Evolutionary conservation across 2,888 invertebrate genomes (phyloP).

Genomic region (Aphidius colemani): DNA sequence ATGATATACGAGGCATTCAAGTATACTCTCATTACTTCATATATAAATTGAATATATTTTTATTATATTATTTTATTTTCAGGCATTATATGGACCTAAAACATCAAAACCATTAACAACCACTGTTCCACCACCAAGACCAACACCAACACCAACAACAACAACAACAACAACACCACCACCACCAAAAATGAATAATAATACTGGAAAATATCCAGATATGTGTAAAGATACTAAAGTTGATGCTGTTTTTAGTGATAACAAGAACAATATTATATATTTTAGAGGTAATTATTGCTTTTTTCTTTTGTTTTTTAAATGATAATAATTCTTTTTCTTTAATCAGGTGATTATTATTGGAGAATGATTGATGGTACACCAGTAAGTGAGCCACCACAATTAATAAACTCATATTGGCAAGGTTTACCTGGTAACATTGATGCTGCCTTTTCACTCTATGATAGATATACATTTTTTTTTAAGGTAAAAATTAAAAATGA

Average conservation of each 20-base stretch:
- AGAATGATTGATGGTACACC: slow-evolving; percentile 82
- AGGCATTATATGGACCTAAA: slow-evolving; percentile 78
- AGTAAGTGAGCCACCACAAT: slow-evolving; percentile 84
- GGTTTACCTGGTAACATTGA: slow-evolving; percentile 87
- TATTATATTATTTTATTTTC: too few species aligned
- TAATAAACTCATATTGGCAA: slow-evolving; percentile 82
- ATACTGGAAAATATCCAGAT: slow-evolving; percentile 68
- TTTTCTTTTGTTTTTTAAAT: slow-evolving; percentile 72
- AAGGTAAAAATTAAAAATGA: slow-evolving; percentile 69
- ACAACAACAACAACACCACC: too few species aligned
- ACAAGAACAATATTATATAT: too few species aligned
- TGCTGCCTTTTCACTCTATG: slow-evolving; percentile 93
- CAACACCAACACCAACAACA: slow-evolving; percentile 33
- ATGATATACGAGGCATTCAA: slow-evolving; percentile 85
- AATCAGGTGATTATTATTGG: slow-evolving; percentile 82
- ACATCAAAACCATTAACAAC: slow-evolving; percentile 37
- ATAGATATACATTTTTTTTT: slow-evolving; percentile 97
- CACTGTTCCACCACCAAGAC: slow-evolving; percentile 40
- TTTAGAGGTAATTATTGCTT: too few species aligned
- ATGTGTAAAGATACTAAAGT: slow-evolving; percentile 80
- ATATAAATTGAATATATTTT: slow-evolving; percentile 31
- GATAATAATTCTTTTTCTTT: slow-evolving; percentile 89
- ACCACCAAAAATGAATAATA: too few species aligned
- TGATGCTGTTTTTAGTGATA: slow-evolving; percentile 67
- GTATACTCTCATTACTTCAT: slow-evolving; percentile 51